Evolutionary conservation across 2,797 vertebrate genomes (phyloP).

Genomic region (Lates japonicus): DNA sequence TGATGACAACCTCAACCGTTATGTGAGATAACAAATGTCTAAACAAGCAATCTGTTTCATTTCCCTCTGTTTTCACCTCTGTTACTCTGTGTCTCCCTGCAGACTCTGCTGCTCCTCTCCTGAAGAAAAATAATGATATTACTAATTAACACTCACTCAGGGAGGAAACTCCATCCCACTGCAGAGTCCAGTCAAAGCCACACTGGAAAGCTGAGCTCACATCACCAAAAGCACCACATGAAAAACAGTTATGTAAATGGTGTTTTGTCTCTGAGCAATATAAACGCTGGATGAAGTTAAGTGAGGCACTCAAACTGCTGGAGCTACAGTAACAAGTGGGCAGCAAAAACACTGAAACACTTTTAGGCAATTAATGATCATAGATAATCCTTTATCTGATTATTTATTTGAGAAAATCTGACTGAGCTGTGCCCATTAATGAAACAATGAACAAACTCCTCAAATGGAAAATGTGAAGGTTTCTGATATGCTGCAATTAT

Average conservation of each 20-base stretch:
- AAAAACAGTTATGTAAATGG: neutral
- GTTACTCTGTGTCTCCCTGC: neutral
- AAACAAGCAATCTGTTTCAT: conserved; percentile 17
- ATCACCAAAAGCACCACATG: neutral
- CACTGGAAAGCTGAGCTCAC: conserved; percentile 1
- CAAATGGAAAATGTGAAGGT: neutral
- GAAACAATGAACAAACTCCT: neutral
- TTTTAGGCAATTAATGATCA: neutral
- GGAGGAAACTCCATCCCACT: conserved; percentile 3
- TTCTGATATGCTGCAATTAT: neutral
- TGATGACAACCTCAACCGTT: conserved; percentile 6
- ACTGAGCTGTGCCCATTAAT: neutral
- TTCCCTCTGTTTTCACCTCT: neutral
- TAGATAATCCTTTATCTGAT: neutral
- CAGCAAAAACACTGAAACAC: neutral
- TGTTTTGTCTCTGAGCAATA: neutral
- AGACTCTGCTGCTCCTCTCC: conserved; percentile 6
- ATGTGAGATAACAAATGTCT: conserved; percentile 22
- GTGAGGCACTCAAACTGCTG: neutral
- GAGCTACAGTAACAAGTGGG: neutral
- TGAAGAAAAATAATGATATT: conserved; percentile 9
- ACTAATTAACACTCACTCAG: conserved; percentile 25
- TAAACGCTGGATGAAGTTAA: neutral
- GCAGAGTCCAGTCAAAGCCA: neutral
- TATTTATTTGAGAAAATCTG: neutral